A percentile compares a stretch with the other conserved stretches of the same genome.
phyloP scores from a whole-genome alignment of 2,113 vertebrate species.

The Planiliza haematocheilus region DNA sequence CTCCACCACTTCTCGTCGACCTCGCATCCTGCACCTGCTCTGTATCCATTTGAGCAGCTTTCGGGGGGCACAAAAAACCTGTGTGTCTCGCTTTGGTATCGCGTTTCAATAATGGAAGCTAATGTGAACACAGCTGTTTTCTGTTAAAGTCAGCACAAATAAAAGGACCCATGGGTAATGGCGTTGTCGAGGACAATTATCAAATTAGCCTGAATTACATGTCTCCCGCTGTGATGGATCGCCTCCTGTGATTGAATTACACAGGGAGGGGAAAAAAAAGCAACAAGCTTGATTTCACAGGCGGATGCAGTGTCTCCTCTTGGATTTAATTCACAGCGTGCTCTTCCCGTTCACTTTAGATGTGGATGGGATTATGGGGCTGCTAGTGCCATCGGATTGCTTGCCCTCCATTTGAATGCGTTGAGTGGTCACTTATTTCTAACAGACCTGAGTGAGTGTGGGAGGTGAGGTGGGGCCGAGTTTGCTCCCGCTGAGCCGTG shows the following conservation, averaged over 20 bases:
- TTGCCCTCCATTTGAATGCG: conserved; percentile 25
- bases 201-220: conserved; percentile 75
- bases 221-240: conserved; percentile 69
- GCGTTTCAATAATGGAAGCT: conserved; percentile 62
- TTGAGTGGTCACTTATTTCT: conserved; percentile 62
- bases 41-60: conserved; percentile 25
- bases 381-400: conserved; percentile 10
- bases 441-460: conserved; percentile 37
- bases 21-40: conserved; percentile 36
- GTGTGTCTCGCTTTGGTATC: conserved; percentile 39
- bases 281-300: conserved; percentile 47
- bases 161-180: conserved; percentile 75
- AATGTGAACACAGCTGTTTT: conserved; percentile 76
- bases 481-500: conserved; percentile 52
- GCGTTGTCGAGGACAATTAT: conserved; percentile 76
- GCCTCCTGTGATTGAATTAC: conserved; percentile 73
- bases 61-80: conserved; percentile 12
- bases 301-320: conserved; percentile 28
- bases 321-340: conserved; percentile 43
- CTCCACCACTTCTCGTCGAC: conserved; percentile 17
- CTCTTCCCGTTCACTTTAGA: conserved; percentile 37
- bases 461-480: conserved; percentile 57
- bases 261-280: background rate
- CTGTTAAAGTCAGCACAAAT: conserved; percentile 72
- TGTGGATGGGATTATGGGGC: conserved; percentile 14